These are phyloP conservation scores for human DNA, from an alignment of 2,113 vertebrate genomes.

Conservation along the genomic window GRCh38 chr18:21857501-21858000, in stretches of 20 bases:
- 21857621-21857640: neutral
- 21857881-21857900: neutral
- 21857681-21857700: conserved; percentile 17
- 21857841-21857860: neutral
- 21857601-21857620: conserved; percentile 10
- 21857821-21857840: conserved; percentile 35
- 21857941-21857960: neutral
- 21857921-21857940: conserved; percentile 29
- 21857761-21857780: neutral
- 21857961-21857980: conserved; percentile 22
- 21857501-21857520: conserved; percentile 13
- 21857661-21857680: neutral
- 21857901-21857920: conserved; percentile 12
- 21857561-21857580: neutral
- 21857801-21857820: neutral
- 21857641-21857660: neutral
- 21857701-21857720: conserved; percentile 38
- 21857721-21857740: neutral
- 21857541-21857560: neutral
- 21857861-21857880: neutral
- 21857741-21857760: conserved; percentile 1
- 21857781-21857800: conserved; percentile 11
- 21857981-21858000: conserved; percentile 6
- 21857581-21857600: neutral
- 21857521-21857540: neutral